These are phyloP conservation scores for Cottus gobio DNA, from an alignment of 2,113 vertebrate species.

Conservation along the genomic window DNA sequence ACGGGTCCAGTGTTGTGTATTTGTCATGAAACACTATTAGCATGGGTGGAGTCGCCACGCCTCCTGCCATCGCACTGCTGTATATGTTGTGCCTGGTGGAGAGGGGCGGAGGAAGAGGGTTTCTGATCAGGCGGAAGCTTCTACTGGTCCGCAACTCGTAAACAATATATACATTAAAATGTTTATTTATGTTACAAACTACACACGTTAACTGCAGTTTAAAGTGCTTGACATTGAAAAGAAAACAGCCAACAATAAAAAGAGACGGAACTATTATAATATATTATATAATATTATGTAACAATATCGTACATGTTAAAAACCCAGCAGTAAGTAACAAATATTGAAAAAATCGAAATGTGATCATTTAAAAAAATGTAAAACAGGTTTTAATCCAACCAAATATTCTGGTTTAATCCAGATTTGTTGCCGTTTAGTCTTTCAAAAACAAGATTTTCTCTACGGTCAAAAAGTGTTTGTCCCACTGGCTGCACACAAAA, in stretches of 20 bases:
- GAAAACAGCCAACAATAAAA: neutral
- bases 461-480: too few relatives aligned
- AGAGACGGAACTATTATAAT: neutral
- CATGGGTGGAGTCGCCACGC: slow-evolving; percentile 95
- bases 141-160: neutral
- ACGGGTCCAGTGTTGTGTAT: slow-evolving; percentile 88
- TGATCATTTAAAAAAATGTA: too few relatives aligned
- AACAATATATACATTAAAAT: neutral
- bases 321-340: neutral
- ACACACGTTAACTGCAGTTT: neutral
- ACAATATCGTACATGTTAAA: neutral
- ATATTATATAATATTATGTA: neutral
- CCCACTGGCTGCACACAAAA: too few relatives aligned
- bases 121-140: slow-evolving; percentile 6
- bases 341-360: too few relatives aligned
- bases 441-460: too few relatives aligned
- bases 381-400: too few relatives aligned
- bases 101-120: neutral
- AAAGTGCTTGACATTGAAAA: neutral
- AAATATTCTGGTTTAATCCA: too few relatives aligned
- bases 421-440: too few relatives aligned
- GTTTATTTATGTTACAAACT: neutral
- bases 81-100: slow-evolving; percentile 90
- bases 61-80: slow-evolving; percentile 94
- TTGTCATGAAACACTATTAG: slow-evolving; percentile 94